Evolutionary conservation across 2,113 vertebrate species (phyloP).

Genomic region (Stercorarius parasiticus): DNA sequence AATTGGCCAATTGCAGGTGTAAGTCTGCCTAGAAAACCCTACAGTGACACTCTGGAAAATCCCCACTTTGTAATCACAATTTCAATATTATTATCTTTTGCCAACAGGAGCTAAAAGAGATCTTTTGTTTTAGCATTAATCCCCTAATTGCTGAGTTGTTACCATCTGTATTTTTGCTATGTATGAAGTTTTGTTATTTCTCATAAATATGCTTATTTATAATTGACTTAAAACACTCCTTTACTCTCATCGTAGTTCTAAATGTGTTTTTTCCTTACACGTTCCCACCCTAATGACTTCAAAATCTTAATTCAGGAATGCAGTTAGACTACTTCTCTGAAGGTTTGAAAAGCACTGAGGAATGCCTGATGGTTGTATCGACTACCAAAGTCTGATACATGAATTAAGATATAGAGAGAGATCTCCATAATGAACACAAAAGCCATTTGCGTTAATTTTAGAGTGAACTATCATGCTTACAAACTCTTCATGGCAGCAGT

Average conservation of each 20-base stretch:
- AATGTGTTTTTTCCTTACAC: neutral
- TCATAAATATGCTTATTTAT: neutral
- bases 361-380: conserved; percentile 51
- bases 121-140: conserved; percentile 14
- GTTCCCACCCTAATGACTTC: neutral
- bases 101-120: neutral
- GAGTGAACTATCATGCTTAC: conserved; percentile 45
- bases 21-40: neutral
- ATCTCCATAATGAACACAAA: conserved; percentile 64
- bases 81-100: neutral
- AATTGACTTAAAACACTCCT: neutral
- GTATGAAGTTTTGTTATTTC: neutral
- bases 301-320: conserved; percentile 32
- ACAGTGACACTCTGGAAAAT: neutral
- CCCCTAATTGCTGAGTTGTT: neutral
- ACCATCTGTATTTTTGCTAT: neutral
- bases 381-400: conserved; percentile 31
- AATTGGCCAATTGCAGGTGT: neutral
- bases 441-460: conserved; percentile 62
- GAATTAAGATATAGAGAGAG: conserved; percentile 52
- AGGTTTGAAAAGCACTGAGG: conserved; percentile 30
- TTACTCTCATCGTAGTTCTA: neutral
- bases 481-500: conserved; percentile 56
- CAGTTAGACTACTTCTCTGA: conserved; percentile 6
- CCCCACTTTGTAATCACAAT: neutral